phyloP scores from a whole-genome alignment of 2,888 invertebrate genomes.

The Tholera decimalis region DNA sequence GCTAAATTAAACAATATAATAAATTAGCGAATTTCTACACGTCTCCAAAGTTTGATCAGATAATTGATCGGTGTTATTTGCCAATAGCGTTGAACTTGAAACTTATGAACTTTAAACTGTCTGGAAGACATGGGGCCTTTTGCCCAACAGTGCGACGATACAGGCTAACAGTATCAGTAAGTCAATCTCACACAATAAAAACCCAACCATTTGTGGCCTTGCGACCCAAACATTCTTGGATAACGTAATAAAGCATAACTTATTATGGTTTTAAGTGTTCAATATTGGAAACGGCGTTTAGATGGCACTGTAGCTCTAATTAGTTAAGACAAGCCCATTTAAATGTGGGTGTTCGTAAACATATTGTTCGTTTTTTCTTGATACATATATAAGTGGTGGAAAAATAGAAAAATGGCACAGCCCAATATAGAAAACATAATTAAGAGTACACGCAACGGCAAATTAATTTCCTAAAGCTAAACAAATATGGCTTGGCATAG shows the following conservation, averaged over 20 bases:
- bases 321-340: background rate
- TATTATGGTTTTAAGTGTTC: background rate
- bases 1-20: too few species aligned
- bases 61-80: too few species aligned
- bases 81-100: too few species aligned
- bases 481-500: background rate
- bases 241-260: too few species aligned
- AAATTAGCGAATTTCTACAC: too few species aligned
- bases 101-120: too few species aligned
- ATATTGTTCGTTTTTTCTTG: background rate
- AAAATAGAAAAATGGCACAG: background rate
- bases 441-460: background rate
- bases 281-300: background rate
- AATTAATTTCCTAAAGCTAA: background rate
- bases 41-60: too few species aligned
- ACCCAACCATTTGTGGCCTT: background rate
- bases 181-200: background rate
- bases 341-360: too few species aligned
- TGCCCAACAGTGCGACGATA: too few species aligned
- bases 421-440: background rate
- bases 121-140: too few species aligned
- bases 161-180: too few species aligned
- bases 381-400: background rate
- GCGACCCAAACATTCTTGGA: background rate
- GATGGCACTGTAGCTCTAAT: background rate